Percentiles rank a stretch among this genome's conserved stretches.
These are phyloP conservation scores for Amphipoea lucens DNA, from an alignment of 2,888 invertebrate genomes.

Conservation along the genomic window DNA sequence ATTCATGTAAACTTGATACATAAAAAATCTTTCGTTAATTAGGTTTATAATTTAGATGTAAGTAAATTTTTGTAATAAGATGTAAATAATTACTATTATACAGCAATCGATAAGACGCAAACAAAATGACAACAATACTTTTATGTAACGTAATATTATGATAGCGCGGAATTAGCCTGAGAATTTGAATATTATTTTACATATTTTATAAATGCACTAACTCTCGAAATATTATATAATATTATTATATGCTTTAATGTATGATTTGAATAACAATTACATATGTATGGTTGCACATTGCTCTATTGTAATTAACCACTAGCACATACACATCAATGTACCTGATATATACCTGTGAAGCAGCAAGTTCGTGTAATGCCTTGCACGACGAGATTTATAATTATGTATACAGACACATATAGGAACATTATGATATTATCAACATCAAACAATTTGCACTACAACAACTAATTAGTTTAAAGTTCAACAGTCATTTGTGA, in stretches of 20 bases:
- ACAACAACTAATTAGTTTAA: slow-evolving; percentile 16
- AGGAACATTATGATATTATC: slow-evolving; percentile 27
- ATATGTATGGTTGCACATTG: slow-evolving; percentile 51
- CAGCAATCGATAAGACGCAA: slow-evolving; percentile 67
- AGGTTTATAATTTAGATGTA: slow-evolving; percentile 85
- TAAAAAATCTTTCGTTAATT: slow-evolving; percentile 85
- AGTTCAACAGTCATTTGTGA: slow-evolving; percentile 24
- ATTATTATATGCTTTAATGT: slow-evolving; percentile 47
- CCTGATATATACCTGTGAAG: slow-evolving; percentile 68
- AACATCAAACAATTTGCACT: slow-evolving; percentile 36
- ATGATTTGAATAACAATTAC: slow-evolving; percentile 45
- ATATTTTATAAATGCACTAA: slow-evolving; percentile 52
- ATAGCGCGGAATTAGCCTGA: slow-evolving; percentile 28
- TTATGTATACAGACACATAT: slow-evolving; percentile 30
- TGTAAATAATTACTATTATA: slow-evolving; percentile 85
- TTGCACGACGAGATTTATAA: slow-evolving; percentile 41
- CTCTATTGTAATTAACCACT: slow-evolving; percentile 53
- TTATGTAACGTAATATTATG: slow-evolving; percentile 59
- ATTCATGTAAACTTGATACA: slow-evolving; percentile 84
- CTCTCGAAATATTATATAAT: slow-evolving; percentile 43
- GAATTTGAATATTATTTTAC: slow-evolving; percentile 33
- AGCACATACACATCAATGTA: slow-evolving; percentile 73
- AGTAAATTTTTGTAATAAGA: slow-evolving; percentile 83
- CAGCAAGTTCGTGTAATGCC: slow-evolving; percentile 44
- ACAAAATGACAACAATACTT: slow-evolving; percentile 70